Percentiles rank a stretch among this genome's conserved stretches.
These are phyloP conservation scores for Pantala flavescens DNA, from an alignment of 1,140 invertebrate species.

Conservation along the genomic window DNA sequence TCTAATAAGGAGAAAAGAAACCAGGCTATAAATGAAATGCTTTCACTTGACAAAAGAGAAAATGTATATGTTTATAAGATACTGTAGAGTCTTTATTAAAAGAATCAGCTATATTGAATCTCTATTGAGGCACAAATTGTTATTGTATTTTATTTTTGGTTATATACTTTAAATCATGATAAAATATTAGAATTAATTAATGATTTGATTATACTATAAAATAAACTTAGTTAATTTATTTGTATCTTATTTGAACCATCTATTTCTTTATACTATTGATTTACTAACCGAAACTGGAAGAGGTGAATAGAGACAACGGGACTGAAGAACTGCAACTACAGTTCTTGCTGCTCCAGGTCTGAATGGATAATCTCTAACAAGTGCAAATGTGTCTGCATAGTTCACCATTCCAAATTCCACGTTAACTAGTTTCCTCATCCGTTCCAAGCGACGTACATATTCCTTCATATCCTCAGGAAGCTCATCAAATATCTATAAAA, in stretches of 20 bases:
- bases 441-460: constrained; percentile 28
- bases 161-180: too few species aligned
- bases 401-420: constrained; percentile 33
- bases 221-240: too few species aligned
- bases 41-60: too few species aligned
- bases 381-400: constrained; percentile 39
- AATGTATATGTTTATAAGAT: too few species aligned
- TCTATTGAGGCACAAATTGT: too few species aligned
- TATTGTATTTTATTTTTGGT: too few species aligned
- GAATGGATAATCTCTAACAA: constrained; percentile 48
- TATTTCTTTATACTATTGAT: background rate
- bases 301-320: constrained; percentile 33
- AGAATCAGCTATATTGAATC: too few species aligned
- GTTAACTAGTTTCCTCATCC: constrained; percentile 20
- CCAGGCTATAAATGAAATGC: constrained; percentile 21
- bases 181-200: too few species aligned
- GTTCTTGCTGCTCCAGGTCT: constrained; percentile 45
- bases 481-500: constrained; percentile 29
- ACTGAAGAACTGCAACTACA: constrained; percentile 40
- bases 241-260: background rate
- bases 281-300: constrained; percentile 19
- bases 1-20: constrained; percentile 30
- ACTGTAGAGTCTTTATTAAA: too few species aligned
- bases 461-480: constrained; percentile 25
- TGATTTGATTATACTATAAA: too few species aligned